Evolutionary conservation across 1,140 invertebrate genomes (phyloP).

Genomic region (Nephotettix cincticeps): DNA sequence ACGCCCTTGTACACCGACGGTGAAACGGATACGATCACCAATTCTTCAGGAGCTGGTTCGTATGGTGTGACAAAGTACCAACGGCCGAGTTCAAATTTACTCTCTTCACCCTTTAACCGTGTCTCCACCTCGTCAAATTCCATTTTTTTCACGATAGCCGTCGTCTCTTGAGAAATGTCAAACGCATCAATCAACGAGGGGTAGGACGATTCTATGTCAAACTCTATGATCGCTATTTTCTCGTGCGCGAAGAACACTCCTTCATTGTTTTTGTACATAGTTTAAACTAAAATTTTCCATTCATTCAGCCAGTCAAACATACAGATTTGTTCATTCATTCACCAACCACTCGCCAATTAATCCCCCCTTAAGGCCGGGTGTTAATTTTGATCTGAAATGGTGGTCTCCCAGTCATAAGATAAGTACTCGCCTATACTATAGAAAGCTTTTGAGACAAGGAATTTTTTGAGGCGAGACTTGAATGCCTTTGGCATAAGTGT

Average conservation of each 20-base stretch:
- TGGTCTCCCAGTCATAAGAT: neutral
- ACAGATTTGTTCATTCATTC: no score
- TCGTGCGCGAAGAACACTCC: neutral
- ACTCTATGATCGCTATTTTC: neutral
- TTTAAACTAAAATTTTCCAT: no score
- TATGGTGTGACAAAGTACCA: no score
- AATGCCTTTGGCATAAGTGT: no score
- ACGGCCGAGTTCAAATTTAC: no score
- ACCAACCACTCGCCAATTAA: neutral
- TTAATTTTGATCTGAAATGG: neutral
- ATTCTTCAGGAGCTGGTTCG: no score
- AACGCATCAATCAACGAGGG: neutral
- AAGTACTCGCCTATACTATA: no score
- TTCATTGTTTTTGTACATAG: neutral
- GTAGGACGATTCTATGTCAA: neutral
- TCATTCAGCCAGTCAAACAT: no score
- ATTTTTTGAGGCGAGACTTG: no score
- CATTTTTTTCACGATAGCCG: neutral
- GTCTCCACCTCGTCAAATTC: neutral
- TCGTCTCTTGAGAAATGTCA: neutral
- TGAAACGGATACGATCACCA: no score
- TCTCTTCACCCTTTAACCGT: neutral
- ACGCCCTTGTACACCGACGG: no score
- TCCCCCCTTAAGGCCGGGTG: neutral
- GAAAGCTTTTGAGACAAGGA: no score